These are phyloP conservation scores for Eilema sororculum DNA, from an alignment of 2,888 invertebrate species.

Conservation along the genomic window DNA sequence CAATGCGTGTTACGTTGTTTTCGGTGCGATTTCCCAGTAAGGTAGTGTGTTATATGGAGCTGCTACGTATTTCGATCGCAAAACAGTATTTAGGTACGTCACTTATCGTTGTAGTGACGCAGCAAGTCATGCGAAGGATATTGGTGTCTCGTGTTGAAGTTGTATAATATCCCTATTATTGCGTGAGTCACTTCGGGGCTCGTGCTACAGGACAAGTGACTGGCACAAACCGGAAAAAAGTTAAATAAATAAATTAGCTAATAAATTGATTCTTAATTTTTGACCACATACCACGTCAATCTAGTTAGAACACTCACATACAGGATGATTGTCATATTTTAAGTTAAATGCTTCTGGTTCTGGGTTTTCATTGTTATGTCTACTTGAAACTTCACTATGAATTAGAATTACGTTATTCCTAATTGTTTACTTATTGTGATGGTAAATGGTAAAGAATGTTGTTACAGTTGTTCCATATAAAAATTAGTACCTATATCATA, in stretches of 20 bases:
- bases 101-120: conserved; percentile 44
- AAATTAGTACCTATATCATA: too few relatives aligned
- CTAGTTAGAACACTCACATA: not conserved
- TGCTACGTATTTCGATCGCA: conserved; percentile 7
- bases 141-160: conserved; percentile 10
- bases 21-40: conserved; percentile 28
- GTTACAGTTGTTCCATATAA: too few relatives aligned
- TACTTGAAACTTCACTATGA: too few relatives aligned
- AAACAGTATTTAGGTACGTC: conserved; percentile 35
- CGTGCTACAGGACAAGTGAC: not conserved
- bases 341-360: not conserved
- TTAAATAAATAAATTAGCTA: conserved; percentile 32
- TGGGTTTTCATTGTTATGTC: not conserved
- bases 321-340: not conserved
- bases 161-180: conserved; percentile 39
- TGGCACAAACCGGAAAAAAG: conserved; percentile 39
- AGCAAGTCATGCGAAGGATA: conserved; percentile 25
- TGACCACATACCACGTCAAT: conserved; percentile 11
- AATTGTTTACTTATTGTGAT: not conserved
- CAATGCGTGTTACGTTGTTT: conserved; percentile 34
- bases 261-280: conserved; percentile 19
- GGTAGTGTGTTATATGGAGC: not conserved
- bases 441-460: not conserved
- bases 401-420: not conserved
- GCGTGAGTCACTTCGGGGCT: conserved; percentile 41